Conservation (phyloP, 2,113 vertebrate species). For the Rhinolophus sinicus region DNA sequence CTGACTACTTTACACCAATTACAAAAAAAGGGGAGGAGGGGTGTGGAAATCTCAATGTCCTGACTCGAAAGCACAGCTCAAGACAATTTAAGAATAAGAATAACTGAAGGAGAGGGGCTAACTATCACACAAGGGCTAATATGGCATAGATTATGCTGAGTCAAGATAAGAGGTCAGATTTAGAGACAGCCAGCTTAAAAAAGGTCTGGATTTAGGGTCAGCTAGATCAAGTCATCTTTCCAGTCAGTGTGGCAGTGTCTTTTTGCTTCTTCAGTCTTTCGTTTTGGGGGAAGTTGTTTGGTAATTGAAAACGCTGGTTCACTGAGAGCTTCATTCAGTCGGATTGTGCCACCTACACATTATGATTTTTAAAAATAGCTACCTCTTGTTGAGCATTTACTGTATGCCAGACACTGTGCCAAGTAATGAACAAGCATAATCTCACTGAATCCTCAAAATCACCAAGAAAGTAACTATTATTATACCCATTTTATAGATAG, state of each 20-base stretch:
- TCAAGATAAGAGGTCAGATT: not conserved
- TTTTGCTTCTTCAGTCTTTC: not conserved
- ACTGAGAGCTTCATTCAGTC: not conserved
- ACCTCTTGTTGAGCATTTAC: not conserved
- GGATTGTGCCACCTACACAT: not conserved
- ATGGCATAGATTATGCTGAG: not conserved
- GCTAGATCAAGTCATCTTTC: not conserved
- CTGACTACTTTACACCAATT: not conserved
- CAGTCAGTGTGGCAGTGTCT: not conserved
- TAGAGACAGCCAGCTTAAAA: not conserved
- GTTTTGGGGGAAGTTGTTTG: not conserved
- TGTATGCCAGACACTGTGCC: not conserved
- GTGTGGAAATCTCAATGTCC: not conserved
- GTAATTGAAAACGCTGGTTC: not conserved
- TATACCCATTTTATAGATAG: not conserved
- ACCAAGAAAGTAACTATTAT: not conserved
- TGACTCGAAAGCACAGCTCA: not conserved
- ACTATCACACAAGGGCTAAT: not conserved
- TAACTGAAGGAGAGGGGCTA: too few species aligned
- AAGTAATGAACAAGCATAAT: not conserved
- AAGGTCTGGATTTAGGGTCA: not conserved
- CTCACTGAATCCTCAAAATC: not conserved
- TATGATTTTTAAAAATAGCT: conserved; percentile 12
- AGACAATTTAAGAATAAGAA: not conserved
- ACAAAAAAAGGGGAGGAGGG: not conserved